Conservation (phyloP, 1,140 invertebrate genomes). For the Arion vulgaris region DNA sequence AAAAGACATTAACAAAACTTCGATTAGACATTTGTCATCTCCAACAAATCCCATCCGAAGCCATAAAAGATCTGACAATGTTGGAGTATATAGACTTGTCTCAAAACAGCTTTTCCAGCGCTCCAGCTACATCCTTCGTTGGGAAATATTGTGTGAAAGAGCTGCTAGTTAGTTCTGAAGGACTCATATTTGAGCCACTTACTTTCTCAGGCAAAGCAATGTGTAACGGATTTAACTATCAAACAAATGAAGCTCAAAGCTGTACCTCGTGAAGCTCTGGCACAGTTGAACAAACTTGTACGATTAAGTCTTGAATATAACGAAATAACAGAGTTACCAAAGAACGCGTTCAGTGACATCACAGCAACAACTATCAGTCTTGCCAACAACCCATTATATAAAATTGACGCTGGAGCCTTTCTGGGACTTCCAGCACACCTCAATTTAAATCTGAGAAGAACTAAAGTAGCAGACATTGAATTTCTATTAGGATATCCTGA, state of each 20-base stretch:
- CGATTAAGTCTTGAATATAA: constrained; percentile 21
- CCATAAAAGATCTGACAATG: constrained; percentile 10
- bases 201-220: constrained; percentile 11
- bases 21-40: constrained; percentile 2
- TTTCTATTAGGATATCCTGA: constrained; percentile 23
- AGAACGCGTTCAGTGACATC: constrained; percentile 27
- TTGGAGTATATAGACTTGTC: constrained; percentile 28
- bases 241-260: constrained; percentile 21
- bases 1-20: constrained; percentile 16
- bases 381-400: not conserved
- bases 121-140: not conserved
- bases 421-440: constrained; percentile 3
- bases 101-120: constrained; percentile 13
- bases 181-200: not conserved
- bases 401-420: constrained; percentile 28
- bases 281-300: not conserved
- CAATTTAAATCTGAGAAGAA: constrained; percentile 18
- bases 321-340: constrained; percentile 9
- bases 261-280: constrained; percentile 14
- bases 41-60: constrained; percentile 15
- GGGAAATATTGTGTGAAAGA: constrained; percentile 22
- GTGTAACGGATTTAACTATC: constrained; percentile 14
- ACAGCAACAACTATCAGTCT: constrained; percentile 22
- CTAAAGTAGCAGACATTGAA: constrained; percentile 18
- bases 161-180: constrained; percentile 8